Percentiles rank a stretch among this genome's conserved stretches.
phyloP scores from a whole-genome alignment of 1,140 invertebrate species.

The Drosophila hydei region DNA sequence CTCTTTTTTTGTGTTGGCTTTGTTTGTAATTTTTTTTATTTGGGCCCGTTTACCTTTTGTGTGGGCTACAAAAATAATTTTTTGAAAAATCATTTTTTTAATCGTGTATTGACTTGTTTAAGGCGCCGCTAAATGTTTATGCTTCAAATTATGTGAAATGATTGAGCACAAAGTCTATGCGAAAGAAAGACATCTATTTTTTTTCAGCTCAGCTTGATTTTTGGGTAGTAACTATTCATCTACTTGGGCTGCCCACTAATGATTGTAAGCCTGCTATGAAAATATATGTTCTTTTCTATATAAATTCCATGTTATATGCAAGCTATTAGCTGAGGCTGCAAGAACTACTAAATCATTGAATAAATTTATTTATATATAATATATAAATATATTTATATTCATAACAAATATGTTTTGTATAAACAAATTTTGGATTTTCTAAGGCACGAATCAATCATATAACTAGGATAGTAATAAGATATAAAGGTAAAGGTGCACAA shows the following conservation, averaged over 20 bases:
- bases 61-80: conserved; percentile 49
- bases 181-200: conserved; percentile 25
- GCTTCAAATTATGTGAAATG: conserved; percentile 80
- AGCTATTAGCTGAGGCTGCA: no score
- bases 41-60: conserved; percentile 48
- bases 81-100: conserved; percentile 81
- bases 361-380: no score
- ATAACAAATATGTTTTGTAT: no score
- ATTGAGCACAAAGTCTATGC: conserved; percentile 63
- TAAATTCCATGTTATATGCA: no score
- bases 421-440: no score
- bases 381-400: no score
- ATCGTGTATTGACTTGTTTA: conserved; percentile 83
- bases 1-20: conserved; percentile 28
- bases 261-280: conserved; percentile 5
- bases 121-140: conserved; percentile 68
- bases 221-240: conserved; percentile 16
- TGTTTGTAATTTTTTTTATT: conserved; percentile 47
- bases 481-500: no score
- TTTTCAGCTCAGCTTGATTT: conserved; percentile 20
- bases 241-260: conserved; percentile 5
- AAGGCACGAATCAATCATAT: no score
- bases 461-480: no score
- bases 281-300: no score
- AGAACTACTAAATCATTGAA: no score